Base-by-base conservation (phyloP, 1,140 invertebrate genomes). In the Drosophila arawakana region DNA sequence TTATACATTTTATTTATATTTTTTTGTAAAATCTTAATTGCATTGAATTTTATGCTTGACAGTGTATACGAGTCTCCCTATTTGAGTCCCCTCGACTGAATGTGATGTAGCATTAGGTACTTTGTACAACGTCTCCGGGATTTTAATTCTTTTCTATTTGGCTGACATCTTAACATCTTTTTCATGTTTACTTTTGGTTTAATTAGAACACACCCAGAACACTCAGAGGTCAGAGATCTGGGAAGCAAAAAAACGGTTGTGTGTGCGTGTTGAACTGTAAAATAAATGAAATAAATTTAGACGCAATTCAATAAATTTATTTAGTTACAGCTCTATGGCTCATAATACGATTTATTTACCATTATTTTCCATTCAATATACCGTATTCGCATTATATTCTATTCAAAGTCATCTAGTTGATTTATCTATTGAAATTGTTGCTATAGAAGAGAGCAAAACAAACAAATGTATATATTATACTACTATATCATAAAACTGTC, bases 181-280 rank as follows among this genome's bases (percentile, higher is more conserved):
- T 78, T 78, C 54, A 84, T 81, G 74, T 81, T 81, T 85, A 86
- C 82, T 79, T 73, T 73, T 70, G 52, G 80, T 71, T 86, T 86
- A 85, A 85, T 85, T 85, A 86, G 75, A 57, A 21, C 44, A 49
- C 60, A 8, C 57, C 11, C 11, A 8, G 9, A 5, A 41, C 35
- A 57, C 18, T 54, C 65, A 25, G 10, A 15, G 46, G 46, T 61
- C 59, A 61, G 25, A 47, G 58, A 15, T 4, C 13, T 7, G 15
- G n/a, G 2, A 4, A n/a, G 13, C 15, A 15, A 43, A 43, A 6
- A 11, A 13, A 7, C 41, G 0, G 3, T 13, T 43, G 9, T 10
- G 10, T 11, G 11, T 15, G 44, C 7, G 13, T 46, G 44, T 15
- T 46, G 7, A 8, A 18, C 44, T 18, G 44, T 46, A 18, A 47